Evolutionary conservation across 1,140 invertebrate species (phyloP).

Genomic region (Pteromalus puparum): DNA sequence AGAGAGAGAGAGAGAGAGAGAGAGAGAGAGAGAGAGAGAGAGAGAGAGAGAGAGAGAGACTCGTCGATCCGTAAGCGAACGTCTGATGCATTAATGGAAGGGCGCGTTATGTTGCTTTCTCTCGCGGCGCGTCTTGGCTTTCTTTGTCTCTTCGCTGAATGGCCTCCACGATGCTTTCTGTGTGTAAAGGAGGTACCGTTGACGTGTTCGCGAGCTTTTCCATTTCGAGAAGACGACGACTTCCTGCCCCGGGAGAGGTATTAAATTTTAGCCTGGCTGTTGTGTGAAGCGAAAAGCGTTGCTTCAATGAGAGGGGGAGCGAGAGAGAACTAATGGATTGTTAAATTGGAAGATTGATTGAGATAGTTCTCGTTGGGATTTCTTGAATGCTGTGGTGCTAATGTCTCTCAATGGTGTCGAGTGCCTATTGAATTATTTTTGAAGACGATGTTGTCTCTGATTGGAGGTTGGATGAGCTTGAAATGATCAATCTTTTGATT

Average conservation of each 20-base stretch:
- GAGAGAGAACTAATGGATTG: not conserved
- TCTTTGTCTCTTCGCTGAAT: not conserved
- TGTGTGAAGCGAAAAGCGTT: not conserved
- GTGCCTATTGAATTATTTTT: not conserved
- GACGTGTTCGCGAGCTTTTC: not conserved
- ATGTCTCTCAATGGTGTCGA: not conserved
- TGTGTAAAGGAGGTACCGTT: not conserved
- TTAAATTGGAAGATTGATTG: not conserved
- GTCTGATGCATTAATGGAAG: constrained; percentile 1
- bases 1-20: not conserved
- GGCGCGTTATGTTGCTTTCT: not conserved
- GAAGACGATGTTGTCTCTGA: not conserved
- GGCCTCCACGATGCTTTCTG: not conserved
- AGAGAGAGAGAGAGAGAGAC: not conserved
- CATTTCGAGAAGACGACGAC: not conserved
- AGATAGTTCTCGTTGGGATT: not conserved
- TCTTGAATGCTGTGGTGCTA: not conserved
- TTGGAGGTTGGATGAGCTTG: too few relatives aligned
- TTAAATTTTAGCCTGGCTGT: not conserved
- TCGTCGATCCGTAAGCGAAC: constrained; percentile 15
- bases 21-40: not conserved
- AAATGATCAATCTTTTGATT: too few relatives aligned
- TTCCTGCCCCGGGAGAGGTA: not conserved
- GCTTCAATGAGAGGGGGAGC: not conserved
- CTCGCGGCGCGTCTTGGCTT: not conserved